phyloP scores from a whole-genome alignment of 2,888 invertebrate genomes.

The Thereva unica region DNA sequence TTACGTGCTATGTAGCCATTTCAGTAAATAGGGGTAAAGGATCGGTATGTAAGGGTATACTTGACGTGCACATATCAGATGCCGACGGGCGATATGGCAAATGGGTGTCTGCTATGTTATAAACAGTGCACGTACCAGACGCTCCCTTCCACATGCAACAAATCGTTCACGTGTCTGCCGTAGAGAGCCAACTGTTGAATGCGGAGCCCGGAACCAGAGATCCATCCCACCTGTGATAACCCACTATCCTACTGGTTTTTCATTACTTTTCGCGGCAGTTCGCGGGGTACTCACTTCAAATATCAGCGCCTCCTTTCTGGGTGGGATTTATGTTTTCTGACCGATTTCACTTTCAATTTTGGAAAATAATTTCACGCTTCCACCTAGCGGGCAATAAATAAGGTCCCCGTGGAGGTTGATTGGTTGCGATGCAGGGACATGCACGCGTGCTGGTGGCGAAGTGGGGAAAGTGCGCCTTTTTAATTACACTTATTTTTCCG shows the following conservation, averaged over 20 bases:
- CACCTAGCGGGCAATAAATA: slow-evolving; percentile 33
- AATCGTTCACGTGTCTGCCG: slow-evolving; percentile 35
- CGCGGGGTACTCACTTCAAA: too few species aligned
- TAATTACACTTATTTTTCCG: too few species aligned
- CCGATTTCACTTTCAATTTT: slow-evolving; percentile 35
- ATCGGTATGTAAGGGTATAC: background rate
- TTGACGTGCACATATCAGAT: slow-evolving; percentile 25
- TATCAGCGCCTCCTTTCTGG: background rate
- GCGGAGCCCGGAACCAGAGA: background rate
- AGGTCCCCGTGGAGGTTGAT: slow-evolving; percentile 22
- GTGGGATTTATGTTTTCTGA: slow-evolving; percentile 29
- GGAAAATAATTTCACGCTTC: slow-evolving; percentile 32
- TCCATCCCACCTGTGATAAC: slow-evolving; percentile 9
- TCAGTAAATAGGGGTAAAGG: slow-evolving; percentile 6
- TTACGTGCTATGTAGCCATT: slow-evolving; percentile 37
- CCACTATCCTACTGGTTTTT: slow-evolving; percentile 26
- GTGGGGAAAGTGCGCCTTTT: background rate
- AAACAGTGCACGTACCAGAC: slow-evolving; percentile 6
- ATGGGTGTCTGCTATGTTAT: slow-evolving; percentile 5
- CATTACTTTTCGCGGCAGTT: slow-evolving; percentile 12
- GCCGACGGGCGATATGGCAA: slow-evolving; percentile 15
- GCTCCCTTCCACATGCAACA: slow-evolving; percentile 33
- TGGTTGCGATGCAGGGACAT: slow-evolving; percentile 12
- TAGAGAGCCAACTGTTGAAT: slow-evolving; percentile 33
- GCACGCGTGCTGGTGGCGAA: background rate